Base-by-base conservation (phyloP, 53 echinoderm and acorn worm genomes). In the Echinometra lucunter region DNA sequence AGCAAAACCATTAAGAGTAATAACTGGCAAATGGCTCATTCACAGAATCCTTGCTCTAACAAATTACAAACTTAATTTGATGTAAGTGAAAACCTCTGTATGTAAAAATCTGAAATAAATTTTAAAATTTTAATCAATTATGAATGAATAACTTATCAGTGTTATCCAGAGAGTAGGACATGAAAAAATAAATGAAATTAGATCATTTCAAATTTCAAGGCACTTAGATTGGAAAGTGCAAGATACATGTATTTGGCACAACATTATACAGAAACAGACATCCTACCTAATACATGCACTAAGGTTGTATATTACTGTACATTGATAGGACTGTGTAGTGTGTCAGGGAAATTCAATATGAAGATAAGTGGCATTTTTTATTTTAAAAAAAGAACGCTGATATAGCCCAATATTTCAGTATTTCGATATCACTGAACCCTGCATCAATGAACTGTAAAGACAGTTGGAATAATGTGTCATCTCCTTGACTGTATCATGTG, bases 401-500 rank as follows among this genome's bases (percentile, higher is more conserved):
- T 72, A 34, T 12, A 72, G 13, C 32, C 35, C 32, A 72, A 72
- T 72, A 72, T 72, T 72, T 72, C 72, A 78, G 78, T 78, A 78
- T 40, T 1, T 42, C 7, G 21, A 78, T 5, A 42, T 42, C 12
- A 40, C n/a, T 42, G 21, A 78, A 78, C 19, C 18, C 42, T 78
- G 23, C 35, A 16, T 19, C 23, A 21, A 5, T 78, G 78, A 23
- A 38, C 35, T 19, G 42, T 15, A 34, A 34, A 78, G 19, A 78
- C 5, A 37, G 38, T 3, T 18, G 21, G 16, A 21, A 3, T 40
- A 40, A 40, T 11, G 42, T 78, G 78, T 92, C 92, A 70, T 38
- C 75, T 91, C 57, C 28, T 42, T 8, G 91, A 57, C 89, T 88
- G 91, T 18, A 94, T 94, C 49, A 91, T 74, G 94, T 95, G 92